Base-by-base conservation (phyloP, 2,113 vertebrate species). In the Pachycephala philippinensis region DNA sequence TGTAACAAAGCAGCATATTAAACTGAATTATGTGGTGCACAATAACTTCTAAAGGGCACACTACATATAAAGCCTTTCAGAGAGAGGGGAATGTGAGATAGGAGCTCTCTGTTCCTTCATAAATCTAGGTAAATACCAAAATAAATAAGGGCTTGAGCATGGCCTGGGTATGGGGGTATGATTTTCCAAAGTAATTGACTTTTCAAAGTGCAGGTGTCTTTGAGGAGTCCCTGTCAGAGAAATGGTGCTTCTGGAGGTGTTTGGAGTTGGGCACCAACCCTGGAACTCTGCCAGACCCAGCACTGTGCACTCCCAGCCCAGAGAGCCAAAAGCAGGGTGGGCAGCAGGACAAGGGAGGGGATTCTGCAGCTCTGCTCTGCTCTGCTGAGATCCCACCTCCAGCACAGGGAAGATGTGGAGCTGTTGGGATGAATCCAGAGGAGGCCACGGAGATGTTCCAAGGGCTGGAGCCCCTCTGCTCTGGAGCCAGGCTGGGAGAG, bases 1-100 rank as follows among this genome's bases (percentile, higher is more conserved):
- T 81, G 71, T 66, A 89, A 77, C 85, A 91, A 93, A 71, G 5
- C 82, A 86, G 85, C 60, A 75, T 78, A 96, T 96, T 93, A 95
- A 90, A 96, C 85, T 60, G 90, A 95, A 92, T 95, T 93, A 95
- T 63, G 79, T 6, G 16, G 78, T 30, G 40, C 69, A 86, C 85
- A 92, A 35, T 81, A 93, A 92, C 83, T 90, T 95, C 78, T 70
- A 93, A 96, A 97, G 90, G 92, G 90, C 90, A 92, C 52, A 23
- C 20, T 22, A 68, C 76, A 37, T 47, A 88, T 12, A 88, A 90
- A 89, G 31, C 26, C 85, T 89, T 88, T 37, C 76, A 81, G 52
- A 84, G 65, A 89, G 50, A 74, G 27, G 21, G 27, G 52, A 66
- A 64, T 26, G 85, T 13, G 39, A 84, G 74, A 56, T 4, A 74